phyloP scores from a whole-genome alignment of 2,113 vertebrate species.

The Micronycteris hirsuta region DNA sequence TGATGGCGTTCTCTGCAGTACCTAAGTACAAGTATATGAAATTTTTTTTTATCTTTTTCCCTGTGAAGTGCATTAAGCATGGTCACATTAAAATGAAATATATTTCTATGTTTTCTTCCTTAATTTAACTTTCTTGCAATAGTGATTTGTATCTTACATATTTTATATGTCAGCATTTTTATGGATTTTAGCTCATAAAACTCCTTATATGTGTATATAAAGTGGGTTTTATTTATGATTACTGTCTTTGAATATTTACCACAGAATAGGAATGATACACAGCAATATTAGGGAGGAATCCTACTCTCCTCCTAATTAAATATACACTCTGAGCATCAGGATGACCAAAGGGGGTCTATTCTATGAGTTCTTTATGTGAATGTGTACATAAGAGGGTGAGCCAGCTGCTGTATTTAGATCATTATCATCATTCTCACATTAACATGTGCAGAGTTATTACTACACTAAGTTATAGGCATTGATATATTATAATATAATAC shows the following conservation, averaged over 20 bases:
- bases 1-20: slow-evolving; percentile 43
- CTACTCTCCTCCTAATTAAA: not conserved
- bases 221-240: slow-evolving; percentile 27
- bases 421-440: not conserved
- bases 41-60: not conserved
- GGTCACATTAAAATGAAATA: slow-evolving; percentile 38
- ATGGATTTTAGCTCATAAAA: slow-evolving; percentile 28
- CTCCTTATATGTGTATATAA: not conserved
- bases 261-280: not conserved
- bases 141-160: not conserved
- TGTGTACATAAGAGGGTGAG: not conserved
- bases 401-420: not conserved
- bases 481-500: not conserved
- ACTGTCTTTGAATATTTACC: slow-evolving; percentile 17
- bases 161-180: slow-evolving; percentile 25
- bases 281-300: not conserved
- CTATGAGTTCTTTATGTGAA: not conserved
- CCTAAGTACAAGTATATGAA: slow-evolving; percentile 16
- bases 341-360: not conserved
- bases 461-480: not conserved
- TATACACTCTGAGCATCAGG: not conserved
- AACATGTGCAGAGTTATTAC: not conserved
- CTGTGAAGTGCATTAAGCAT: not conserved
- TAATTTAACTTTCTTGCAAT: slow-evolving; percentile 29
- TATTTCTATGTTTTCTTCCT: slow-evolving; percentile 15